Evolutionary conservation across 2,797 vertebrate genomes (phyloP).

Genomic region (Sitta carolinensis): DNA sequence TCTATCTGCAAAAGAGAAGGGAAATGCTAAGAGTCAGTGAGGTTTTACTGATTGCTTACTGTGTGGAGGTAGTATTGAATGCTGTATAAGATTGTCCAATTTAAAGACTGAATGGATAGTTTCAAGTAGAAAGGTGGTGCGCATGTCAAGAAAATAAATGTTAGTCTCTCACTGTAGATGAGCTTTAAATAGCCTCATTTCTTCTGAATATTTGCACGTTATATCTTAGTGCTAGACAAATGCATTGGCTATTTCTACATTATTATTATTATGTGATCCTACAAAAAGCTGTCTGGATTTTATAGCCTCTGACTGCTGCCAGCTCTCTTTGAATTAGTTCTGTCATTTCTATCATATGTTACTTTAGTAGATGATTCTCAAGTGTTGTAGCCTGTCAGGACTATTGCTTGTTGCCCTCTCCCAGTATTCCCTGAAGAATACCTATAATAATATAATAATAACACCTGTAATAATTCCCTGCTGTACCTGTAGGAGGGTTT

Average conservation of each 20-base stretch:
- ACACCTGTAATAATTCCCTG: too few species aligned
- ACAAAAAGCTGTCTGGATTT: slow-evolving; percentile 11
- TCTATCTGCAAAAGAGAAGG: not conserved
- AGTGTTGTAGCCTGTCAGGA: not conserved
- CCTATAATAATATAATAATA: too few species aligned
- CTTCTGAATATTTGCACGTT: slow-evolving; percentile 1
- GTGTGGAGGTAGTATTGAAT: not conserved
- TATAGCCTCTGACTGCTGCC: not conserved
- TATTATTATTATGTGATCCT: not conserved
- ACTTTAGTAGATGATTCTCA: not conserved
- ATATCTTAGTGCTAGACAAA: not conserved
- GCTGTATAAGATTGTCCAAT: not conserved
- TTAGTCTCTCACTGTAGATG: not conserved
- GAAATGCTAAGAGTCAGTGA: not conserved
- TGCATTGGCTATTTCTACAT: not conserved
- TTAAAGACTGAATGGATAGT: not conserved
- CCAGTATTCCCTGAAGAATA: not conserved
- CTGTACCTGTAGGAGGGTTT: not conserved
- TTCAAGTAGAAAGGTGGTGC: not conserved
- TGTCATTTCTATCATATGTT: not conserved
- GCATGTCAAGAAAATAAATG: not conserved
- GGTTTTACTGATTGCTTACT: slow-evolving; percentile 5
- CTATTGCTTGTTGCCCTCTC: not conserved
- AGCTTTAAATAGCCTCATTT: not conserved
- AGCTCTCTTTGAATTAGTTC: slow-evolving; percentile 7